Evolutionary conservation across 1,140 invertebrate species (phyloP), one percentile per base, ranked within the genome.

Genomic region (Orchestia grillus): DNA sequence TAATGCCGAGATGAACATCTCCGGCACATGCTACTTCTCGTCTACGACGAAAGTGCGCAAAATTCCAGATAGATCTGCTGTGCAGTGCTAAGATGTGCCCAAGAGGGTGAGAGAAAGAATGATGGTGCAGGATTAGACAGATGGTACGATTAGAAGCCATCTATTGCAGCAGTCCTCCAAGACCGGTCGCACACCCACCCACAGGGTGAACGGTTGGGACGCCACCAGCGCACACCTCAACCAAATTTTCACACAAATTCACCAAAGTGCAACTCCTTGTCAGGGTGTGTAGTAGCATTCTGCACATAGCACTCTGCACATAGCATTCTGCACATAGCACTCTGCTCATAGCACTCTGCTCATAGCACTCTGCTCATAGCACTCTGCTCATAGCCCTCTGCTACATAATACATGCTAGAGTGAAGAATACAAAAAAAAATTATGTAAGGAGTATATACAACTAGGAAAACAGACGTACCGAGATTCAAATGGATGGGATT

Each of bases 121-220:
- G 92, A 94, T 94, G 92, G 92, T 11, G 43, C 44, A 94, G 92
- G 92, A 94, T 94, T 44, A 94, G 43, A 47, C 92, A 45, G 92
- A 94, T 94, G 43, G 44, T 19, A 40, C 41, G 92, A 94, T 94
- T 94, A 94, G 92, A 40, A 42, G 92, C 43, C 92, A 47, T 45
- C 92, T 94, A 44, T 94, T 77, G 62, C 62, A 77, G 62, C 3
- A 28, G 62, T 77, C 36, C 28, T 3, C 62, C 11, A 77, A 77
- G 62, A 15, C 62, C 15, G 28, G 3, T 19, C 62, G 62, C 62
- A 77, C 62, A 77, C 62, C 62, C 62, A 77, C 62, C 62, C 47
- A 3, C 28, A 77, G 62, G 62, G 62, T 77, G 62, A 77, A 28
- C 1, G 28, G 1, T 77, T 77, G 3, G 62, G 11, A 77, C 62